phyloP scores from a whole-genome alignment of 2,888 invertebrate species.

The Acanthoscelides obtectus region DNA sequence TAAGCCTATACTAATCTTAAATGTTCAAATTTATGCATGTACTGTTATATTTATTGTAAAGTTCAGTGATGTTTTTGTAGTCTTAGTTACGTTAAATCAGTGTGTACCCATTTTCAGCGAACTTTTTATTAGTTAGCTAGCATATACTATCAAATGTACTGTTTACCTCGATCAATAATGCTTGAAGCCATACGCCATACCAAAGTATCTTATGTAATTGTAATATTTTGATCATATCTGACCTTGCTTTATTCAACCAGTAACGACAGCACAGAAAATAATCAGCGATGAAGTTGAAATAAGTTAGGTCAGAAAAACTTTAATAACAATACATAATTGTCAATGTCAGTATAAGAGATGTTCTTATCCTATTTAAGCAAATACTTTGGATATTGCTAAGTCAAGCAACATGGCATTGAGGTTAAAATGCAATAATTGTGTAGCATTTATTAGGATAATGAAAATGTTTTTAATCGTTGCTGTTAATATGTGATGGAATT shows the following conservation, averaged over 20 bases:
- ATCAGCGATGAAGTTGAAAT: not conserved
- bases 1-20: not conserved
- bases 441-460: not conserved
- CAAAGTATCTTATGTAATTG: not conserved
- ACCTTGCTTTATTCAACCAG: not conserved
- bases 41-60: conserved; percentile 2
- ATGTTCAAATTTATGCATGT: conserved; percentile 1
- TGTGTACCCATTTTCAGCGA: not conserved
- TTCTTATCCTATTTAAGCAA: not conserved
- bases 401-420: not conserved
- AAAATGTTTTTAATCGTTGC: not conserved
- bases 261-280: not conserved
- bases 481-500: not conserved
- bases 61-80: not conserved
- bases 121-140: not conserved
- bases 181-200: not conserved
- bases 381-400: not conserved
- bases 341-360: not conserved
- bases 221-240: not conserved
- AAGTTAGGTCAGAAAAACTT: not conserved
- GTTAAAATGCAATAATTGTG: not conserved
- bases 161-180: too few relatives aligned
- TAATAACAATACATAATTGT: too few relatives aligned
- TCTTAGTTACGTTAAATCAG: not conserved
- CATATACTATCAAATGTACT: not conserved